Conservation (phyloP, 2,797 vertebrate species). For the Mormyrus proboscirostris region DNA sequence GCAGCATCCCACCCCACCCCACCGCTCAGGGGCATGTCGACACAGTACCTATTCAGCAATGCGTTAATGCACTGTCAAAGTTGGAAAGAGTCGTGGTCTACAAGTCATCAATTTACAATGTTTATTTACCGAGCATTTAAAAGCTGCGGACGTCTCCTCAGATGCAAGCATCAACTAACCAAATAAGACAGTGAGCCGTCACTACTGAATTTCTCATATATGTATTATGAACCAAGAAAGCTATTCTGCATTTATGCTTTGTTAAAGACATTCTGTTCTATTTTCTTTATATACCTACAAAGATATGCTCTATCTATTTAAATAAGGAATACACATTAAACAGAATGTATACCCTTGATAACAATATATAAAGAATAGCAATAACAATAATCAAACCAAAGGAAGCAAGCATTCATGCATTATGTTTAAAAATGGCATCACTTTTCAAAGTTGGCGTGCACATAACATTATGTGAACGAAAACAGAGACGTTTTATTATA, state of each 20-base stretch:
- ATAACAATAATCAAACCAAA: background rate
- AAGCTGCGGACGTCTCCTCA: background rate
- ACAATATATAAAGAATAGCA: background rate
- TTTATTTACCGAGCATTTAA: background rate
- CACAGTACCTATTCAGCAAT: background rate
- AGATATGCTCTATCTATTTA: background rate
- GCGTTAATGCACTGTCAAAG: background rate
- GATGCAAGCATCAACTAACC: background rate
- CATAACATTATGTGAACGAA: background rate
- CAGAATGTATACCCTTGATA: background rate
- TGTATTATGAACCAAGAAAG: background rate
- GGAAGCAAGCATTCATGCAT: background rate
- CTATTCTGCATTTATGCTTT: background rate
- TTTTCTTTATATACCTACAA: background rate
- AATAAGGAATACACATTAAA: background rate
- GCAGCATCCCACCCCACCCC: slow-evolving; percentile 23
- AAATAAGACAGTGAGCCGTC: background rate
- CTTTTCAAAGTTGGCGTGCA: background rate
- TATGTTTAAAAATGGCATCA: background rate
- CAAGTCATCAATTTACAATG: background rate
- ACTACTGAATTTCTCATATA: background rate
- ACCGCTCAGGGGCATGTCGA: background rate
- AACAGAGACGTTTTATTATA: background rate
- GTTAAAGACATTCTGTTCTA: background rate
- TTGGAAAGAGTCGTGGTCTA: background rate